Base-by-base conservation (phyloP, 2,113 vertebrate species). In the Chaetodon trifascialis region DNA sequence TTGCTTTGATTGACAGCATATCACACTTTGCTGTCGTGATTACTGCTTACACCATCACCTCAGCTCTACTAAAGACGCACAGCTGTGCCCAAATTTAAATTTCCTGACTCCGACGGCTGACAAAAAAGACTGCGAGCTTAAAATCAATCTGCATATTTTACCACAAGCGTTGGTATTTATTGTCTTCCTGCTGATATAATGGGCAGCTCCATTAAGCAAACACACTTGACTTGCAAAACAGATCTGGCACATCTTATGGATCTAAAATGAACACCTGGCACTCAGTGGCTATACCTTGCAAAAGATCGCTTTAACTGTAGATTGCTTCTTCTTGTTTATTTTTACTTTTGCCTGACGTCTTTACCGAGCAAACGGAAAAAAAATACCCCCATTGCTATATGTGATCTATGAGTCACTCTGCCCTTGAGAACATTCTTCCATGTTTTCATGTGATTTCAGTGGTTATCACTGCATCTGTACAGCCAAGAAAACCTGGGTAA, bases 361-460 rank as follows among this genome's bases (percentile, higher is more conserved):
- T 64, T 12, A 11, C 55, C 52, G 54, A 34, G 16, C 34, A 60
- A 54, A 17, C 7, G 17, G 25, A 9, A 30, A 36, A 69, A 42
- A n/a, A 69, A 47, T 2, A 73, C 38, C 34, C 4, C 40, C 16
- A 42, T 36, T 23, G 5, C 9, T 77, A 55, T 64, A 44, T 68
- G 52, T 21, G 78, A 65, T 44, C 46, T 62, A 46, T 87, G 82
- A 85, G 46, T 85, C 77, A 87, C 56, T 12, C 12, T n/a, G 21
- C 54, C 65, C 46, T 19, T 19, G 25, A 66, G 72, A 73, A 82
- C 25, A 47, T 30, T 72, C 21, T 34, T 69, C 30, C 65, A 21
- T 47, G 25, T 54, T 30, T 46, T 55, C 19, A 19, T 34, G 56
- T 10, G 14, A 49, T 73, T 75, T 30, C 1, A 14, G 52, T 34